These are phyloP conservation scores for Myopa testacea DNA, from an alignment of 2,888 invertebrate species.

Conservation along the genomic window DNA sequence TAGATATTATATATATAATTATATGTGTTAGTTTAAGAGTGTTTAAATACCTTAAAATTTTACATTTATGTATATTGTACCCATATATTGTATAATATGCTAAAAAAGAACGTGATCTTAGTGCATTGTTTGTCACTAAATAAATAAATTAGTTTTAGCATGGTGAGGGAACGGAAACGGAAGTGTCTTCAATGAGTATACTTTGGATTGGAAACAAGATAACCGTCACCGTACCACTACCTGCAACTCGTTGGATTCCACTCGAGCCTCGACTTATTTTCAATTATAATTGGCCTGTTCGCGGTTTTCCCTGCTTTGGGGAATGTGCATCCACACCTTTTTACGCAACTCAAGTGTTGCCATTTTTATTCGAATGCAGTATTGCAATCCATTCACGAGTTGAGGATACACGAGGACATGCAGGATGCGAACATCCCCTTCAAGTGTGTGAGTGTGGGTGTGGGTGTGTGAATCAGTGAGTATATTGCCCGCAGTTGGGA, in stretches of 20 bases:
- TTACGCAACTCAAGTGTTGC: constrained; percentile 42
- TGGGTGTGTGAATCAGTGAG: background rate
- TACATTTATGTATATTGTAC: too few species aligned
- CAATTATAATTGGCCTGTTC: constrained; percentile 32
- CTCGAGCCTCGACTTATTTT: constrained; percentile 23
- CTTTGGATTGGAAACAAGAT: background rate
- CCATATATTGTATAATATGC: too few species aligned
- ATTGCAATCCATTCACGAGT: constrained; percentile 30
- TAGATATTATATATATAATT: too few species aligned
- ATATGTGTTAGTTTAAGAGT: too few species aligned
- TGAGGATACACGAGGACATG: constrained; percentile 34
- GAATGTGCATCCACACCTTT: constrained; percentile 33
- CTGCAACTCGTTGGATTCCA: background rate
- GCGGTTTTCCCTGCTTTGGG: constrained; percentile 26
- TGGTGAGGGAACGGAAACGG: background rate
- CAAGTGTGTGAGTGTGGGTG: constrained; percentile 9
- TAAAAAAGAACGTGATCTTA: too few species aligned
- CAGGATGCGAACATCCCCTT: background rate
- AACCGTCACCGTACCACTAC: too few species aligned
- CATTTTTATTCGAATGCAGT: constrained; percentile 33
- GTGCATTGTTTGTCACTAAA: too few species aligned
- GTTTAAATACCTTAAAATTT: too few species aligned
- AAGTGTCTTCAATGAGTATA: background rate
- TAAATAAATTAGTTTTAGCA: too few species aligned
- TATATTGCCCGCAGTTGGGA: constrained; percentile 36